These are phyloP conservation scores for Epinephelus moara DNA, from an alignment of 2,113 vertebrate species.

Conservation along the genomic window DNA sequence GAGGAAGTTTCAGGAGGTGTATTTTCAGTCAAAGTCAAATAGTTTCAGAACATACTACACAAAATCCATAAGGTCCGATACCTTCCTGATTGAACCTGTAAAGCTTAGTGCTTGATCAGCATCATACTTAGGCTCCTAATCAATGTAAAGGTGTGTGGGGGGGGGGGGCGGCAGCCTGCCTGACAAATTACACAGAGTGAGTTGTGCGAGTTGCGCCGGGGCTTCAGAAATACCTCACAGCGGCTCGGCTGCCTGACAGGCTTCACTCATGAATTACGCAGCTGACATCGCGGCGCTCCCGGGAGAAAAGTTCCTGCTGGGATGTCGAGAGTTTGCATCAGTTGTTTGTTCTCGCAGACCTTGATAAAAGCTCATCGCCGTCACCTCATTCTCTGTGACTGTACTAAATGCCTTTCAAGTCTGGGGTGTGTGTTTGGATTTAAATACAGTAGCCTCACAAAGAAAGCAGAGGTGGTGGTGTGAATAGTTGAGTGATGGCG, in stretches of 20 bases:
- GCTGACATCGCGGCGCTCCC: constrained; percentile 37
- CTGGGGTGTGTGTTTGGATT: constrained; percentile 10
- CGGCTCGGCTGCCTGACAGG: constrained; percentile 42
- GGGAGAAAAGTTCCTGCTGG: constrained; percentile 48
- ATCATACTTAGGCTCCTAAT: constrained; percentile 51
- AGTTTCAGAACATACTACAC: constrained; percentile 32
- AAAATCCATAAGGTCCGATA: constrained; percentile 46
- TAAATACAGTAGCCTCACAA: constrained; percentile 20
- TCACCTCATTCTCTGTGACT: constrained; percentile 14
- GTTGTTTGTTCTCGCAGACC: constrained; percentile 55
- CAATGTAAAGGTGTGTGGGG: constrained; percentile 59
- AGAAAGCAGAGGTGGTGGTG: neutral
- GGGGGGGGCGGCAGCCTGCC: neutral
- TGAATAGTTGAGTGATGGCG: neutral
- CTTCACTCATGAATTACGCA: constrained; percentile 63
- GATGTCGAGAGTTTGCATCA: constrained; percentile 69
- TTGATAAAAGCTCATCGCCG: constrained; percentile 43
- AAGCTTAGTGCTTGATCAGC: constrained; percentile 72
- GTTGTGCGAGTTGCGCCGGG: constrained; percentile 28
- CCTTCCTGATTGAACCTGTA: constrained; percentile 53
- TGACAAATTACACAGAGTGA: constrained; percentile 47
- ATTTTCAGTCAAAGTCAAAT: constrained; percentile 51
- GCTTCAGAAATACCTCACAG: constrained; percentile 41
- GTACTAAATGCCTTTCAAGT: constrained; percentile 48
- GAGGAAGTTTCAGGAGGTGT: neutral